Evolutionary conservation across 2,797 vertebrate genomes (phyloP), one percentile per base, ranked within the genome.

Genomic region (Xenops minutus): DNA sequence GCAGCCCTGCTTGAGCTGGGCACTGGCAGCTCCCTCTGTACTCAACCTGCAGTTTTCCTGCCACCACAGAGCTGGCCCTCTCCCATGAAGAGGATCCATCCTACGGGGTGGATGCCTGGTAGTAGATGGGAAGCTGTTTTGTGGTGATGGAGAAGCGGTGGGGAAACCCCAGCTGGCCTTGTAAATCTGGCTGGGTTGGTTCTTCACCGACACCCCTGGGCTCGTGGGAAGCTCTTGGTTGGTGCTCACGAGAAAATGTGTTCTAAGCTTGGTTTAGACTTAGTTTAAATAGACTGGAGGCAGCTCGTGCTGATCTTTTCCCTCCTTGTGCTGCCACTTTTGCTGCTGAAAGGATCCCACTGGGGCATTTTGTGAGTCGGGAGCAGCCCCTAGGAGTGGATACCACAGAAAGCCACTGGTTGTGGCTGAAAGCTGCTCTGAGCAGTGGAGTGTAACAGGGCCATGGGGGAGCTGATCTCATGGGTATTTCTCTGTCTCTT

Each of bases 341-440:
- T 39, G 10, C 37, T 68, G 55, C 63, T 54, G 75, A 14, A 78
- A 61, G 54, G 29, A 13, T 56, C 78, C 61, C 30, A 9, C 0
- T 9, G 34, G 59, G 72, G 26, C 6, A 2, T 61, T 84, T 39
- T 56, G 29, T 51, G 55, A 29, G 12, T 10, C 6, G 22, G 24
- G 34, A 51, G 61, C 8, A 58, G 30, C 43, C 51, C 46, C 32
- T 13, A 1, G 12, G 46, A 59, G 27, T 48, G 37, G 59, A 5
- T 46, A 19, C 32, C 1, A 0, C 21, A 14, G 61, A 19, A 80
- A 54, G 32, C 56, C 27, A 2, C 29, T 51, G 61, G 76, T 36
- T 72, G 62, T 48, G 71, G 21, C n/a, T 76, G 46, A 61, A 68
- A 87, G 74, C 51, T 82, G n/a, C 81, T 91, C 41, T 51, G 67